Evolutionary conservation across 2,797 vertebrate species (phyloP), one percentile per base, ranked within the genome.

Genomic region (Octomys mimax): DNA sequence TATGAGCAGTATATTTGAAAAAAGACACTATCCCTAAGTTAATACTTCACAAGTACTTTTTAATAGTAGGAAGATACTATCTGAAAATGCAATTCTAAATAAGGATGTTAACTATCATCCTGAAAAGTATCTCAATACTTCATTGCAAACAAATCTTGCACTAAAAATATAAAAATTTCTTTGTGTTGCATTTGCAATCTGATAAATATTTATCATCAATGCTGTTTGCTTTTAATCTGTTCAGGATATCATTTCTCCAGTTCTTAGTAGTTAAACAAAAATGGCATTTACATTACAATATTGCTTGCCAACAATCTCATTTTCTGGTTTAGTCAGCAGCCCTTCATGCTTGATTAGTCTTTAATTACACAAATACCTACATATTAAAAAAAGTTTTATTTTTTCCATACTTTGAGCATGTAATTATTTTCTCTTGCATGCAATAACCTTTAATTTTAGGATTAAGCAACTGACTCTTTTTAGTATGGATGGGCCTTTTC

Each of bases 321-420:
- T 99, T 99, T 99, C 99, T 99, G 99, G 99, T 99, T 99, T 99
- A 99, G 99, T 99, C 99, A 99, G 99, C 99, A 99, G 99, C 99
- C 94, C 99, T 99, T 99, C 99, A 99, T 98, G 99, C 99, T 99
- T 99, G 99, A 99, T 99, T 99, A 99, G 98, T 98, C 98, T 98
- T 99, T 99, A 99, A 99, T 99, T 99, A 99, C 98, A 99, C 98
- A 99, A 99, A 99, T 98, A 98, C 98, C 99, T 99, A 98, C 98
- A 99, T 98, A 99, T 99, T 99, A 97, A 98, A 99, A 97, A 98
- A 98, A 98, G 98, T 98, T 99, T 98, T 97, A 96, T 98, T 98
- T 98, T 98, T 98, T 98, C 98, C 98, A 98, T 99, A 98, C 97
- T 99, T 99, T 98, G 98, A 99, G 98, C 98, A 98, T 98, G 98